Evolutionary conservation across 2,888 invertebrate species (phyloP).

Genomic region (Tiphia femorata): DNA sequence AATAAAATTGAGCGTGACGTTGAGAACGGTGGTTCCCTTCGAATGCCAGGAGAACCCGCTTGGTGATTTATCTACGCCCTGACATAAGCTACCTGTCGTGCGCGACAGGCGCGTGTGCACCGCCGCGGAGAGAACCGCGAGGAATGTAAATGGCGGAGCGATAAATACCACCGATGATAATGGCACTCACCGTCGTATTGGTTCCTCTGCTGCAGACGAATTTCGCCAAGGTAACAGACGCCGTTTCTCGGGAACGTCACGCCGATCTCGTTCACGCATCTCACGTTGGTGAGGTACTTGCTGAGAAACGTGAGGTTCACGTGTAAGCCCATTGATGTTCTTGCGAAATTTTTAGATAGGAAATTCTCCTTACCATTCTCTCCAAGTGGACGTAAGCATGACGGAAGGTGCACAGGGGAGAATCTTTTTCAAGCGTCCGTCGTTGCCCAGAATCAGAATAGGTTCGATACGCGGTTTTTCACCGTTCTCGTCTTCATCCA

Average conservation of each 20-base stretch:
- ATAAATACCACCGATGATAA: neutral
- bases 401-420: constrained; percentile 39
- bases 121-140: neutral
- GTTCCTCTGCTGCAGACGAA: constrained; percentile 49
- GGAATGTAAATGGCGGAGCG: constrained; percentile 28
- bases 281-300: constrained; percentile 53
- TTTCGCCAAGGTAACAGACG: constrained; percentile 58
- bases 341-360: neutral
- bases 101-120: too few species aligned
- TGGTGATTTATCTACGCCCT: too few species aligned
- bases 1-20: too few species aligned
- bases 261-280: constrained; percentile 60
- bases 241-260: constrained; percentile 47
- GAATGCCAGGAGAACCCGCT: too few species aligned
- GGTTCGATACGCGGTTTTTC: constrained; percentile 15
- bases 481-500: constrained; percentile 14
- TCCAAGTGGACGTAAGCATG: constrained; percentile 51
- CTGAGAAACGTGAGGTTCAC: constrained; percentile 31
- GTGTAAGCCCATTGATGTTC: neutral
- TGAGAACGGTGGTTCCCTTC: too few species aligned
- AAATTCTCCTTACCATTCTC: constrained; percentile 50
- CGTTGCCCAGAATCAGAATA: constrained; percentile 49
- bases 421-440: constrained; percentile 47
- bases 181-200: constrained; percentile 35
- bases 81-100: too few species aligned